phyloP scores from a whole-genome alignment of 2,797 vertebrate species.

The Melanotaenia trifasciata region DNA sequence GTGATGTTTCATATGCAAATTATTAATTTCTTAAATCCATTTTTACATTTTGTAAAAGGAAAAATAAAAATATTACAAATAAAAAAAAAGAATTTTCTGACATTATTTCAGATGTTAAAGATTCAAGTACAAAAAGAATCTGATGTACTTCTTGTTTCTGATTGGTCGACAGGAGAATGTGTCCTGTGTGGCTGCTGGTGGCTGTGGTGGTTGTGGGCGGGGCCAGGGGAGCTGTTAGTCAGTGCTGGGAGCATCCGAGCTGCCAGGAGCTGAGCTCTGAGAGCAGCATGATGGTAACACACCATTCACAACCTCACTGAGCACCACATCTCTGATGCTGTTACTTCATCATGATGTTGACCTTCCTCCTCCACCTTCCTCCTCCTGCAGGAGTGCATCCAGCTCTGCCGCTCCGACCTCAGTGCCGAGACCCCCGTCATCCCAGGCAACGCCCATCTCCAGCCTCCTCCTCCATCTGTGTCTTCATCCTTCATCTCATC shows the following conservation, averaged over 20 bases:
- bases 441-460: slow-evolving; percentile 75
- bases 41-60: too few relatives aligned
- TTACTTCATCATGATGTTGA: too few relatives aligned
- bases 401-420: slow-evolving; percentile 78
- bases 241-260: slow-evolving; percentile 84
- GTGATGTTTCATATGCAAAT: too few relatives aligned
- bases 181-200: slow-evolving; percentile 74
- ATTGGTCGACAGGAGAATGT: slow-evolving; percentile 70
- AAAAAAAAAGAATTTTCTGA: too few relatives aligned
- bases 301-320: too few relatives aligned
- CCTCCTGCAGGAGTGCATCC: slow-evolving; percentile 83
- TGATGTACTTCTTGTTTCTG: too few relatives aligned
- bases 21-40: too few relatives aligned
- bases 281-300: slow-evolving; percentile 79
- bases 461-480: slow-evolving; percentile 43
- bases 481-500: background rate
- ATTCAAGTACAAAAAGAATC: too few relatives aligned
- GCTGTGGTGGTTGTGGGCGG: slow-evolving; percentile 78
- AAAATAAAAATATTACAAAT: too few relatives aligned
- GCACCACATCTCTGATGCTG: too few relatives aligned
- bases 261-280: slow-evolving; percentile 85
- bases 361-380: too few relatives aligned
- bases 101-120: too few relatives aligned
- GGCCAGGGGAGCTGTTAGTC: slow-evolving; percentile 65
- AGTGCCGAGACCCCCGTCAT: slow-evolving; percentile 46